Base-by-base conservation (phyloP, 1,140 invertebrate genomes). In the Drosophila tropicalis region DNA sequence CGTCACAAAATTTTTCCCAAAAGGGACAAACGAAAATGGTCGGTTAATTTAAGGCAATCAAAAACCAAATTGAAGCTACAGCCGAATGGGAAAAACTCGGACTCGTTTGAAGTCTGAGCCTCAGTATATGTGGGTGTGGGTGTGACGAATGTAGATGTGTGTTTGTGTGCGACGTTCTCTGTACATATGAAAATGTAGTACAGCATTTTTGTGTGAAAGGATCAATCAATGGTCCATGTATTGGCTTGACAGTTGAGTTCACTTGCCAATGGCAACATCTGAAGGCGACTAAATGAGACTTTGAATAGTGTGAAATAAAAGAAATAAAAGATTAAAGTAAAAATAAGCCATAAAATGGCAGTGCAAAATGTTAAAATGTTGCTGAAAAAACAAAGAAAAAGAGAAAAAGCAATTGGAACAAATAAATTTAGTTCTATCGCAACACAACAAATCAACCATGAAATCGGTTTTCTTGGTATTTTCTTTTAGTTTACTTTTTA, bases 41-140 rank as follows among this genome's bases (percentile, higher is more conserved):
- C 83, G 83, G 79, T 87, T 86, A 86, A 86, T 86, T 86, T 86
- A 76, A 71, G 83, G 83, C 83, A 86, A 86, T 86, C 83, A 86
- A 63, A 71, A 67, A 65, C 67, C 72, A 87, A 86, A 86, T 87
- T 68, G 83, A 79, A 76, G 62, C 72, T 67, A 67, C 64, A 54
- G 66, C 40, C 56, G 73, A 64, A 68, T 67, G 39, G 13, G 6
- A 44, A 67, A 63, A 79, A 78, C 70, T 41, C 40, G 34, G 32
- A 51, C 29, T 19, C 25, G 47, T 10, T 25, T 25, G 51, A 13
- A 19, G 17, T 51, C 5, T 19, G 9, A 51, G 44, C 19, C 3
- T 51, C 10, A 51, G 17, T 51, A 4, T 47, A 47, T 60, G 10
- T 39, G 36, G 17, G 17, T 57, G 41, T 36, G 19, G 19, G 6